Evolutionary conservation across 92 coral and sea anemone species (phyloP).

Genomic region (Zoanthus sansibaricus): DNA sequence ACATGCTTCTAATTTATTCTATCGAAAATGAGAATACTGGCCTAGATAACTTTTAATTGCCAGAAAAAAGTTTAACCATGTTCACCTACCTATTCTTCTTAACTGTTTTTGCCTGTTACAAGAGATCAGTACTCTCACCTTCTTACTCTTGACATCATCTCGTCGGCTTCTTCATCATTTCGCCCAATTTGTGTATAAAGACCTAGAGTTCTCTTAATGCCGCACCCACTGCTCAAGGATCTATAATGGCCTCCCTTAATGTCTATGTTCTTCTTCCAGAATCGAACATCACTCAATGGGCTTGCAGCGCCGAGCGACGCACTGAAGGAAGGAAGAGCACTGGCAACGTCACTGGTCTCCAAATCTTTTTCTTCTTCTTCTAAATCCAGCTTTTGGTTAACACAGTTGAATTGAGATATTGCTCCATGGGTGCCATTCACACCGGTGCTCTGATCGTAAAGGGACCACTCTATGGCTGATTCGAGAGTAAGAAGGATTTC

Average conservation of each 20-base stretch:
- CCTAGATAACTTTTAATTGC: too few relatives aligned
- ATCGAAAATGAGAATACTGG: too few relatives aligned
- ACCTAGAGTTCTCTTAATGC: conserved; percentile 72
- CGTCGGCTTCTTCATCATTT: conserved; percentile 71
- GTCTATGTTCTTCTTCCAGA: conserved; percentile 35
- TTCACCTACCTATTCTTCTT: background rate
- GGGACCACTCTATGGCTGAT: conserved; percentile 90
- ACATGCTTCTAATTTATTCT: too few relatives aligned
- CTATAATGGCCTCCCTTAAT: conserved; percentile 74
- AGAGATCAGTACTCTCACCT: conserved; percentile 56
- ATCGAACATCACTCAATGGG: conserved; percentile 61
- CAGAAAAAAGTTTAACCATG: background rate
- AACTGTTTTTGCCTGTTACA: background rate
- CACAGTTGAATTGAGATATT: conserved; percentile 48
- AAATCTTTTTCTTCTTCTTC: conserved; percentile 65
- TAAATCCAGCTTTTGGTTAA: conserved; percentile 34
- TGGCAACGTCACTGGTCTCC: conserved; percentile 73
- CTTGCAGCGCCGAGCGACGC: conserved; percentile 60
- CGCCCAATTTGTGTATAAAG: conserved; percentile 76
- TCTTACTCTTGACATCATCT: conserved; percentile 74
- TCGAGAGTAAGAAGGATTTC: conserved; percentile 93
- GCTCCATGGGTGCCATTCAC: conserved; percentile 69
- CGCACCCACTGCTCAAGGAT: conserved; percentile 97
- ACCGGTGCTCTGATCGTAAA: conserved; percentile 66
- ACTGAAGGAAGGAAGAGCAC: conserved; percentile 69